Conservation (phyloP, 2,797 vertebrate genomes). For the Tokudaia tokunoshimensis region DNA sequence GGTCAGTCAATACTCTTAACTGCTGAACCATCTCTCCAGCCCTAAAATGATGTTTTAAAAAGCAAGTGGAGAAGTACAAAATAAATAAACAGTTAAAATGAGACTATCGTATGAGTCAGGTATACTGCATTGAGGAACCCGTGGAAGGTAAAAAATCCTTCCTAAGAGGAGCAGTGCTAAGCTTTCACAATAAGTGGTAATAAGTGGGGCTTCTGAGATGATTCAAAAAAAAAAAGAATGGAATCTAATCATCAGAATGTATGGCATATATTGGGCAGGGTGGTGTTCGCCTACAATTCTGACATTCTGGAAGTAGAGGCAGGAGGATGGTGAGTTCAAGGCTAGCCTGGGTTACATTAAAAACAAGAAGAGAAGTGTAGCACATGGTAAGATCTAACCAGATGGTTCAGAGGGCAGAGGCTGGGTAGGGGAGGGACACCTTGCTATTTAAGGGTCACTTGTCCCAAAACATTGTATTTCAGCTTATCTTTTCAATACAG, state of each 20-base stretch:
- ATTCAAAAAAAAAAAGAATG: no score
- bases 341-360: background rate
- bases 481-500: background rate
- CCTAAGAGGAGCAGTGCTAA: background rate
- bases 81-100: background rate
- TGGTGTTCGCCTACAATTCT: background rate
- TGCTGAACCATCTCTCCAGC: no score
- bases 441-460: fast-evolving
- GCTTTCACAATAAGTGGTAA: background rate
- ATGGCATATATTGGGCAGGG: background rate
- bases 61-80: background rate
- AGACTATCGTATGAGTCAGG: background rate
- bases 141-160: background rate
- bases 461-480: background rate
- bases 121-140: background rate
- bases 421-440: background rate
- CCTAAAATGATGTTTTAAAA: background rate
- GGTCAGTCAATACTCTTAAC: no score
- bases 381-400: background rate
- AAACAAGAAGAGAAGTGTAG: background rate
- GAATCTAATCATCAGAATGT: fast-evolving
- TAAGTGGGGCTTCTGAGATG: background rate
- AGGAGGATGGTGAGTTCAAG: background rate
- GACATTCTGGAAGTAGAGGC: no score
- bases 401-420: no score